phyloP scores from a whole-genome alignment of 2,797 vertebrate genomes.

The Morus bassanus region DNA sequence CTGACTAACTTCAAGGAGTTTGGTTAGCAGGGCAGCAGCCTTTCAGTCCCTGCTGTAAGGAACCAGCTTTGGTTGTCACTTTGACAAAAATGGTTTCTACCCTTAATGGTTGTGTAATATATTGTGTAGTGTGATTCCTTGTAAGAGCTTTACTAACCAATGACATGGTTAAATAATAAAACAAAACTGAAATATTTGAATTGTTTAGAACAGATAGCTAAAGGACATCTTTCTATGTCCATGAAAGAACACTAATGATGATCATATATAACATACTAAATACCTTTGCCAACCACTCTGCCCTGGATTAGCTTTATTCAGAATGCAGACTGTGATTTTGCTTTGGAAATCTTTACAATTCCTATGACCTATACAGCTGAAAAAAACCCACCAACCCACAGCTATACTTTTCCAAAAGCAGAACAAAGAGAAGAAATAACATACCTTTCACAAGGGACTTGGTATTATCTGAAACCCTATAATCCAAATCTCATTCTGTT shows the following conservation, averaged over 20 bases:
- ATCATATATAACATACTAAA: slow-evolving; percentile 52
- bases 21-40: neutral
- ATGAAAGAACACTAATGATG: slow-evolving; percentile 29
- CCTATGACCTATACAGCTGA: slow-evolving; percentile 60
- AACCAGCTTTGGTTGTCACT: neutral
- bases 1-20: neutral
- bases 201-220: neutral
- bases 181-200: slow-evolving; percentile 2
- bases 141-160: neutral
- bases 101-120: neutral
- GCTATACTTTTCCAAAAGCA: slow-evolving; percentile 67
- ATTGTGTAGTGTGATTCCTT: neutral
- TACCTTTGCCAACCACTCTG: slow-evolving; percentile 32
- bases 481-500: slow-evolving; percentile 71
- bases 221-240: neutral
- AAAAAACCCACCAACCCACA: slow-evolving; percentile 40
- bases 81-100: neutral
- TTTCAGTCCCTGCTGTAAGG: neutral
- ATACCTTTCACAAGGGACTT: slow-evolving; percentile 68
- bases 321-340: slow-evolving; percentile 49
- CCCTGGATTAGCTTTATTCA: slow-evolving; percentile 52
- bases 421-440: slow-evolving; percentile 73
- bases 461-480: slow-evolving; percentile 71
- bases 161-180: neutral
- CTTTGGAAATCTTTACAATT: slow-evolving; percentile 64